These are phyloP conservation scores for Parauchenoglanis ngamensis DNA, from an alignment of 2,797 vertebrate genomes.

Conservation along the genomic window DNA sequence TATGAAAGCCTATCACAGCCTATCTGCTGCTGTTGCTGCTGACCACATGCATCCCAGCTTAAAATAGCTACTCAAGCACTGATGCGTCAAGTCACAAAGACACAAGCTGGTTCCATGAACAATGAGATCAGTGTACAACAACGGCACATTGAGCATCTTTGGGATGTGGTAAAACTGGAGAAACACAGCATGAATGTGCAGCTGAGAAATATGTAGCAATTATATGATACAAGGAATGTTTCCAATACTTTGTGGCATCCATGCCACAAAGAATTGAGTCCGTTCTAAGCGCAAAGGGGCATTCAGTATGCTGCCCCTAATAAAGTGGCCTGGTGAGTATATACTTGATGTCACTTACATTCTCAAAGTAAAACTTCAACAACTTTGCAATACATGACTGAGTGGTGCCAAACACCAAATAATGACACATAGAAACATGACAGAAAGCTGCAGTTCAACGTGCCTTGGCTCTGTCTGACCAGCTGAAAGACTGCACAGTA, in stretches of 20 bases:
- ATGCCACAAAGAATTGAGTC: neutral
- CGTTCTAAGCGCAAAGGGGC: neutral
- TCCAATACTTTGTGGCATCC: neutral
- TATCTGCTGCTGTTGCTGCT: neutral
- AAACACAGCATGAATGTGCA: neutral
- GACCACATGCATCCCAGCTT: neutral
- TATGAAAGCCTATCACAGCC: neutral
- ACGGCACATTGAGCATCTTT: neutral
- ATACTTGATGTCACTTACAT: neutral
- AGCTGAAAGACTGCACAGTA: slow-evolving; percentile 94
- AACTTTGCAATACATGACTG: neutral
- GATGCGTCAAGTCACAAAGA: neutral
- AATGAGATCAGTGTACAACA: neutral
- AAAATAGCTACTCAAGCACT: neutral
- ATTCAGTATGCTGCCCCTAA: neutral
- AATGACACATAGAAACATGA: neutral
- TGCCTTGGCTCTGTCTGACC: slow-evolving; percentile 96
- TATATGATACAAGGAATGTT: neutral
- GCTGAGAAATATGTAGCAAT: neutral
- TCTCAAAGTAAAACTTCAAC: neutral
- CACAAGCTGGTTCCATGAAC: neutral
- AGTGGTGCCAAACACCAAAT: neutral
- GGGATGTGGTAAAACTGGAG: neutral
- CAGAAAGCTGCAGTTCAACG: slow-evolving; percentile 22
- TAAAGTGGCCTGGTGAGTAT: neutral